Base-by-base conservation (phyloP, 2,888 invertebrate genomes). In the Quadroppia sp. region DNA sequence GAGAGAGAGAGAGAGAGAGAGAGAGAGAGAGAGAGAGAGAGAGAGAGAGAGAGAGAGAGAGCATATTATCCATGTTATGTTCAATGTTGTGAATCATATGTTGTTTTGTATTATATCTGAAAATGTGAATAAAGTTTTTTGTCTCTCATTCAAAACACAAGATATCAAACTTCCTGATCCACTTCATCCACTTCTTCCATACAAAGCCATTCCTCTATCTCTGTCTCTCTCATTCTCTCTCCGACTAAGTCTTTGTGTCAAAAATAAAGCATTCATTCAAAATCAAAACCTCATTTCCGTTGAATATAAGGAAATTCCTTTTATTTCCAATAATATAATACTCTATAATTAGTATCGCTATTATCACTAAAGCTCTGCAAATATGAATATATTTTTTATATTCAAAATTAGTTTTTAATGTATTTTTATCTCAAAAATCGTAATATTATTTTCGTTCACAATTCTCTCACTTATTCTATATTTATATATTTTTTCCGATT, bases 221-320 rank as follows among this genome's bases (percentile, higher is more conserved):
- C 36, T 36, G 4, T 36, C 36, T 9, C 15, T 45, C 36, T 64
- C 40, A 7, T 9, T 9, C 15, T 45, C 36, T 64, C 40, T 30
- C 61, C 64, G 20, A 40, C 40, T 64, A 64, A 64, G 64, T 40
- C 64, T 64, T 40, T 64, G 36, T 64, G 40, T 23, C 28, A 30
- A 15, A 56, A 28, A 28, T 9, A 28, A 56, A 56, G 28, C 28
- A 28, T 23, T 56, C 13, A 56, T 30, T 64, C 20, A 36, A 64
- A 64, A 36, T 56, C 56, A 56, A 36, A 56, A 56, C 40, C 40
- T n/a, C n/a, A 36, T 64, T 64, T 64, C 64, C 64, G 64, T 40
- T 40, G 20, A 64, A 64, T 64, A 64, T 17, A 64, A 30, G 40
- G 15, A 23, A 64, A 64, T 1, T 40, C 13, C 32, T 32, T 61